Base-by-base conservation (phyloP, 2,888 invertebrate genomes). In the Acanthacorydalis orientalis region DNA sequence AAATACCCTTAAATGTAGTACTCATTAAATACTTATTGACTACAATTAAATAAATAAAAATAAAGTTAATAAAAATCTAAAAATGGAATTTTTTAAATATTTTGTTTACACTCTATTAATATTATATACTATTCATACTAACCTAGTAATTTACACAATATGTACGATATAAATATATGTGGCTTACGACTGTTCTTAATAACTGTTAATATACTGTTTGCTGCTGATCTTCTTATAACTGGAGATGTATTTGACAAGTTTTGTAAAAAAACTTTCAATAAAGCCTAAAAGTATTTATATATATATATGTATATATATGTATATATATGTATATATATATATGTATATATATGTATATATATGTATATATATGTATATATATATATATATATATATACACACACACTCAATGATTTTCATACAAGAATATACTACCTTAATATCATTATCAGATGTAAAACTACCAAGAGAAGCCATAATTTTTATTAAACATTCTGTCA, bases 111-210 rank as follows among this genome's bases (percentile, higher is more conserved):
- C n/a, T 12, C 33, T 23, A 12, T 34, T 12, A 9, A 1, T 12
- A 14, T 50, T 4, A 38, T 43, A 45, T 1, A 33, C 16, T 31
- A 45, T 15, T 46, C 49, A 33, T 14, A 53, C 55, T 58, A 60
- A 75, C 75, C 80, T 57, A 80, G 61, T 42, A 81, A 63, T 53
- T 73, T 67, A 50, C 74, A 73, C 16, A 85, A 69, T n/a, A 84
- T 72, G 59, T 83, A 75, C 2, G 74, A 70, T 51, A 80, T 64
- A 64, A 84, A 83, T 52, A 75, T 65, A 50, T 67, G 64, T 2
- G 78, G 75, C 61, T 86, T 87, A 47, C 84, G 73, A 51, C 81
- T 80, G 66, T 88, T 77, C 50, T 82, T 73, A 64, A 90, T 88
- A 48, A 91, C 73, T 50, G 80, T 76, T 37, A 88, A 77, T 49